Evolutionary conservation across 1,140 invertebrate genomes (phyloP).

Genomic region (Philopotamus ludificatus): DNA sequence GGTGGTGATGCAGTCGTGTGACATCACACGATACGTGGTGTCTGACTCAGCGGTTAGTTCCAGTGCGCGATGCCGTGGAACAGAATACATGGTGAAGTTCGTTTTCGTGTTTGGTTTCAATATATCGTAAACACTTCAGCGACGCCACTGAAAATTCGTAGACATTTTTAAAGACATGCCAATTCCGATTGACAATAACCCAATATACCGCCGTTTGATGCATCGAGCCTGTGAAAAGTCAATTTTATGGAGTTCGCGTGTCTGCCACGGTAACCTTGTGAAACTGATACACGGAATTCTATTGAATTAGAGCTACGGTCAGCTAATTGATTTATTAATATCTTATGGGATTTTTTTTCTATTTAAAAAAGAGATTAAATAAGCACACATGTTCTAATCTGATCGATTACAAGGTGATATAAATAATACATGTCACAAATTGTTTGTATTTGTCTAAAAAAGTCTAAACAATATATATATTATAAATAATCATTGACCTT

Average conservation of each 20-base stretch:
- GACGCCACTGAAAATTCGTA: too few species aligned
- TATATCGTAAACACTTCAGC: too few species aligned
- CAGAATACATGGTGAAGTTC: too few species aligned
- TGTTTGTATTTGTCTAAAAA: too few species aligned
- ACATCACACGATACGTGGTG: not conserved
- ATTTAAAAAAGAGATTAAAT: not conserved
- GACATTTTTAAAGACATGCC: not conserved
- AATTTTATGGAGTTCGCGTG: not conserved
- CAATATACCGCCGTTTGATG: not conserved
- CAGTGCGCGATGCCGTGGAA: too few species aligned
- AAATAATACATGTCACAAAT: too few species aligned
- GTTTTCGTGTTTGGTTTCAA: too few species aligned
- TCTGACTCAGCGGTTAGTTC: not conserved
- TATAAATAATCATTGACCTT: too few species aligned
- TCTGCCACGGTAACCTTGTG: not conserved
- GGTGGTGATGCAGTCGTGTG: too few species aligned
- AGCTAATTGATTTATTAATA: not conserved
- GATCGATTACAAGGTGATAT: too few species aligned
- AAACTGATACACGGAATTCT: not conserved
- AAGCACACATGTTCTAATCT: too few species aligned
- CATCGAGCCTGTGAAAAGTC: not conserved
- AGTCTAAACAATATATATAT: too few species aligned
- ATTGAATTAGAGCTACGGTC: not conserved
- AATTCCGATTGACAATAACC: not conserved
- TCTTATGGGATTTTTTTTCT: not conserved